These are phyloP conservation scores for Synanceia verrucosa DNA, from an alignment of 2,797 vertebrate genomes.

Conservation along the genomic window DNA sequence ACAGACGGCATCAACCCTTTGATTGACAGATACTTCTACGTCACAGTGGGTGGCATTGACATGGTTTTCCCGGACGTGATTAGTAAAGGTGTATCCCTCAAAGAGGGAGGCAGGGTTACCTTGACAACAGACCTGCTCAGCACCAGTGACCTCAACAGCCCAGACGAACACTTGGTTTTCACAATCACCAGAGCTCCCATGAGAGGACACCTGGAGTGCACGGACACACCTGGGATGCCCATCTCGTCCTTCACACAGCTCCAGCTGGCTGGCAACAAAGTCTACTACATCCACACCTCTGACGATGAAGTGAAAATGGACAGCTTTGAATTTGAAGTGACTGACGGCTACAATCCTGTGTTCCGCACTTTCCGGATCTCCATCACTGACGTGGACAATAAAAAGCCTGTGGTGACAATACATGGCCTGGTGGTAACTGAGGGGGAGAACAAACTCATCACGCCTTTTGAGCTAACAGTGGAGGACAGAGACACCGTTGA, in stretches of 20 bases:
- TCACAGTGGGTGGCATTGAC: conserved; percentile 92
- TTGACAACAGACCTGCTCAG: conserved; percentile 95
- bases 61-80: conserved; percentile 94
- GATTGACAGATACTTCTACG: conserved; percentile 96
- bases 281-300: conserved; percentile 95
- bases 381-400: conserved; percentile 95
- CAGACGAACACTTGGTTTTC: conserved; percentile 94
- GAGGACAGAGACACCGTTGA: conserved; percentile 95
- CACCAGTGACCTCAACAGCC: conserved; percentile 95
- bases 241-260: conserved; percentile 94
- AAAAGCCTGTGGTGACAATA: conserved; percentile 93
- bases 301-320: conserved; percentile 98
- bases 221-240: conserved; percentile 88
- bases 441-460: conserved; percentile 91
- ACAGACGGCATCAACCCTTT: conserved; percentile 94
- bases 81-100: conserved; percentile 95
- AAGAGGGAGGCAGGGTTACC: conserved; percentile 93
- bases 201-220: conserved; percentile 94
- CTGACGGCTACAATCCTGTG: conserved; percentile 94
- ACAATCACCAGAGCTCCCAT: conserved; percentile 92
- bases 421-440: conserved; percentile 88
- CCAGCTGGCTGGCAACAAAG: conserved; percentile 93
- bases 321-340: conserved; percentile 98
- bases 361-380: conserved; percentile 96
- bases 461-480: conserved; percentile 93